Evolutionary conservation across 2,113 vertebrate genomes (phyloP), one percentile per base, ranked within the genome.

Genomic region (Colistium nudipinnis): DNA sequence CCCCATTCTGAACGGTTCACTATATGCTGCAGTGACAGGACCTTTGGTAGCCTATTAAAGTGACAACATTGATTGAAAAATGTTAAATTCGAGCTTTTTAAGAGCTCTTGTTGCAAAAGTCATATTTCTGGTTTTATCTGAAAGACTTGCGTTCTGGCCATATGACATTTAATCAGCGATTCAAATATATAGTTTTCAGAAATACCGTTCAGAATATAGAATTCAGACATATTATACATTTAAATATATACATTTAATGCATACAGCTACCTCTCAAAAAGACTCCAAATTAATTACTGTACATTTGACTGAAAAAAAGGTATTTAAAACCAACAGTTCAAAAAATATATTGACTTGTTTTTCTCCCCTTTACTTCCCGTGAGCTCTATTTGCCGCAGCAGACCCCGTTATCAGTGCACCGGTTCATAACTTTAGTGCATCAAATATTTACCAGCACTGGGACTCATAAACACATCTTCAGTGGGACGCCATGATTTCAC

Each of bases 401-500:
- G 69, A 41, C 43, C 28, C 74, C 60, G 77, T 27, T 87, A 80
- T 74, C 78, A 77, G 71, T 44, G 83, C 81, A 48, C 52, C 6
- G 82, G 76, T 70, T 88, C 76, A 63, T 81, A 89, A 91, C 82
- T 88, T 91, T 82, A 87, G 75, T 77, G 83, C 89, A 95, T 97
- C 0, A 96, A 96, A 95, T 93, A 96, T 98, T 95, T 65, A 96
- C 90, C 90, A 92, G 89, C 90, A 51, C 78, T 91, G 93, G 94
- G 94, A 94, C 88, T 91, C 81, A 91, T 93, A 94, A 95, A 95
- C 93, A 94, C 87, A 92, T 89, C 90, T 91, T 93, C 91, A 91
- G 88, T 91, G 87, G 90, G 85, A 88, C 84, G 78, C 89, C 67
- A 69, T 90, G 84, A 91, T 91, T 93, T 92, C 91, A 92, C 90